A percentile compares a stretch with the other conserved stretches of the same genome.
Conservation (phyloP, 1,140 invertebrate species). For the Scaptodrosophila lebanonensis region DNA sequence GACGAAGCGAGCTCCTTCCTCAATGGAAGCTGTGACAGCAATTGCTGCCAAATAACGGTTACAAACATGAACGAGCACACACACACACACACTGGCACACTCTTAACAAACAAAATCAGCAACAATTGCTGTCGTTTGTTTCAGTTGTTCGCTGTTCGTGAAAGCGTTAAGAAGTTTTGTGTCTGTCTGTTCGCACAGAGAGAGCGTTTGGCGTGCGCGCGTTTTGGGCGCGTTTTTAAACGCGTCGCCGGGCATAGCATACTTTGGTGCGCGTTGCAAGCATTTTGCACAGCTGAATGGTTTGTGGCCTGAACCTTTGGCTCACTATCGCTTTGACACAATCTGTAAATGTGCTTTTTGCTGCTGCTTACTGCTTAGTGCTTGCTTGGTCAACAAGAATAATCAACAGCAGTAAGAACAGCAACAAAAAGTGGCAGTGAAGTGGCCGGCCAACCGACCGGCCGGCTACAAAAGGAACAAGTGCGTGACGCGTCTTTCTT, state of each 20-base stretch:
- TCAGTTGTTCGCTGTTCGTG: slow-evolving; percentile 63
- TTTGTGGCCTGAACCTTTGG: slow-evolving; percentile 34
- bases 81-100: too few relatives aligned
- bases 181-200: background rate
- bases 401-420: slow-evolving; percentile 56
- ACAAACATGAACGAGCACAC: too few relatives aligned
- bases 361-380: too few relatives aligned
- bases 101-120: slow-evolving; percentile 60
- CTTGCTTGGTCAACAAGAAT: too few relatives aligned
- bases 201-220: slow-evolving; percentile 14
- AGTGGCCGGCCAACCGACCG: background rate
- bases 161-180: slow-evolving; percentile 37
- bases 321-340: slow-evolving; percentile 55
- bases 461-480: slow-evolving; percentile 23
- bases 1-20: too few relatives aligned
- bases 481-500: slow-evolving; percentile 40
- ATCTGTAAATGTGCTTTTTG: slow-evolving; percentile 52
- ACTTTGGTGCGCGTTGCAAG: slow-evolving; percentile 21
- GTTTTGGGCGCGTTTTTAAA: slow-evolving; percentile 37
- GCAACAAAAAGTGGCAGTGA: slow-evolving; percentile 15
- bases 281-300: slow-evolving; percentile 42
- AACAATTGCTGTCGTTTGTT: slow-evolving; percentile 58
- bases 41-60: too few relatives aligned
- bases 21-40: too few relatives aligned
- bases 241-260: slow-evolving; percentile 26